Percentiles rank a stretch among this genome's conserved stretches.
phyloP scores from a whole-genome alignment of 2,888 invertebrate species.

The Lypha dubia region DNA sequence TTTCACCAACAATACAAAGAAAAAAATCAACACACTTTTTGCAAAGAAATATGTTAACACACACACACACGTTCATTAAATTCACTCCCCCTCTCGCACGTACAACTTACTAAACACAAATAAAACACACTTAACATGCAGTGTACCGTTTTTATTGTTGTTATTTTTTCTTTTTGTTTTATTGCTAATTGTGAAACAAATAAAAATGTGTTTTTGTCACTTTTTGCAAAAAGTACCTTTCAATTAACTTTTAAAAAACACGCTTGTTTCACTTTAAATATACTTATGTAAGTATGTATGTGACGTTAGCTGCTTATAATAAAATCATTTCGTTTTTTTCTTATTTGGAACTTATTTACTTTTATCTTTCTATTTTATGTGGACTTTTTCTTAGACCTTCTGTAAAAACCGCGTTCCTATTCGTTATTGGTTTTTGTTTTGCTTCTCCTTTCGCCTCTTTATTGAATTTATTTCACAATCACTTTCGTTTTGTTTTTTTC shows the following conservation, averaged over 20 bases:
- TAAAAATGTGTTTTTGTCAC: slow-evolving; percentile 18
- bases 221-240: slow-evolving; percentile 44
- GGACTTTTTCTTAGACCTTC: neutral
- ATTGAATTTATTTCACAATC: slow-evolving; percentile 10
- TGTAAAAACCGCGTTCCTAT: slow-evolving; percentile 58
- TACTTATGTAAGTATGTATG: slow-evolving; percentile 14
- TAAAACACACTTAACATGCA: neutral
- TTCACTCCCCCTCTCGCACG: slow-evolving; percentile 27
- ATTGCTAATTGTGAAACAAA: slow-evolving; percentile 56
- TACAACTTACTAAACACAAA: neutral
- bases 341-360: slow-evolving; percentile 45
- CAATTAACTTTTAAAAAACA: slow-evolving; percentile 30
- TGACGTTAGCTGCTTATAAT: slow-evolving; percentile 51
- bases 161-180: slow-evolving; percentile 17
- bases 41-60: slow-evolving; percentile 3
- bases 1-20: slow-evolving; percentile 30
- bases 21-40: slow-evolving; percentile 42
- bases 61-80: slow-evolving; percentile 7
- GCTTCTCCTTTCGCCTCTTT: slow-evolving; percentile 49
- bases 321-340: slow-evolving; percentile 24
- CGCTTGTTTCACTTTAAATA: slow-evolving; percentile 43
- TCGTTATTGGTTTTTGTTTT: slow-evolving; percentile 67
- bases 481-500: neutral
- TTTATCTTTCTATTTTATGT: slow-evolving; percentile 24
- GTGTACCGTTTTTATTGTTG: slow-evolving; percentile 38